A percentile compares a stretch with the other conserved stretches of the same genome.
phyloP scores from a whole-genome alignment of 2,113 vertebrate species.

The Sapayoa aenigma region DNA sequence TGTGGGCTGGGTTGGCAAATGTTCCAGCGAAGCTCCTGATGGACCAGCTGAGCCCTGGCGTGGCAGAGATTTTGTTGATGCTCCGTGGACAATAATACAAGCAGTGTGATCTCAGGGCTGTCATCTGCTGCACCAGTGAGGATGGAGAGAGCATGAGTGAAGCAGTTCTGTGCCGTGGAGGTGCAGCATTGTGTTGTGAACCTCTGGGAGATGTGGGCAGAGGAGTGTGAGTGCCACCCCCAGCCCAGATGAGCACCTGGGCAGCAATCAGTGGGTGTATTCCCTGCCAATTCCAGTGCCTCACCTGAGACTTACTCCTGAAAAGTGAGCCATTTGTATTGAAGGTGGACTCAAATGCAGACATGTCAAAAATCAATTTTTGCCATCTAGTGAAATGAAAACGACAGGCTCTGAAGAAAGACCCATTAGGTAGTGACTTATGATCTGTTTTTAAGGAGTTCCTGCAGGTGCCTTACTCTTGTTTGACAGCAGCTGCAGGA shows the following conservation, averaged over 20 bases:
- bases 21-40: neutral
- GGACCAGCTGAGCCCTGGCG: rapidly evolving
- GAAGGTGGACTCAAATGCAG: neutral
- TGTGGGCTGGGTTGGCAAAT: neutral
- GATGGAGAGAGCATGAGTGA: neutral
- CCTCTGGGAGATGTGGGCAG: neutral
- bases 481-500: neutral
- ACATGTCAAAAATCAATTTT: neutral
- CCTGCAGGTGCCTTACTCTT: neutral
- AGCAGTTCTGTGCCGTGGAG: neutral
- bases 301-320: neutral
- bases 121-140: neutral
- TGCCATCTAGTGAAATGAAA: neutral
- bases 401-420: rapidly evolving
- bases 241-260: rapidly evolving
- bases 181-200: rapidly evolving
- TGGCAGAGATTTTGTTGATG: neutral
- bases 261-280: neutral
- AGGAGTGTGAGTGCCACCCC: neutral
- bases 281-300: neutral
- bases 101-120: neutral
- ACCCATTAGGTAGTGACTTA: neutral
- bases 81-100: rapidly evolving
- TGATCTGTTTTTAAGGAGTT: neutral
- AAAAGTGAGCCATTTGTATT: neutral